phyloP scores from a whole-genome alignment of 1,140 invertebrate species.

The Saccostrea cuccullata region DNA sequence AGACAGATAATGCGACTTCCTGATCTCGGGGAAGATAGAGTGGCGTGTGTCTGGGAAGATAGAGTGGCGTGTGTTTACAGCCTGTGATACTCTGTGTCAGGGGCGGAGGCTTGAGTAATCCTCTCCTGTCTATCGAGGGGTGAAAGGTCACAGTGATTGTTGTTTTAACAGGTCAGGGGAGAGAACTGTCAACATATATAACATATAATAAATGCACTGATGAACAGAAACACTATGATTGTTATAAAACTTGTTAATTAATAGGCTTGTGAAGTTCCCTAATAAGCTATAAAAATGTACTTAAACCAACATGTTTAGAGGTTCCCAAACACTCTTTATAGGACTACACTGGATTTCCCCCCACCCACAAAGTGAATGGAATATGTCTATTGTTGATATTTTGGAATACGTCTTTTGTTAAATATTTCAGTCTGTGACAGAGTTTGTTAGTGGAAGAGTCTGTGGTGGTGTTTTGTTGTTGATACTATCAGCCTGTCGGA shows the following conservation, averaged over 20 bases:
- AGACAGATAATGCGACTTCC: background rate
- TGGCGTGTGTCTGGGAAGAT: background rate
- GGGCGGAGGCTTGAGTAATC: background rate
- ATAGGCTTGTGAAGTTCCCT: background rate
- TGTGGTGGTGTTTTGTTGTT: background rate
- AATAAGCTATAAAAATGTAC: background rate
- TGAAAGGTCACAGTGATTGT: background rate
- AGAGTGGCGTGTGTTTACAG: background rate
- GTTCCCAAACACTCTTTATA: background rate
- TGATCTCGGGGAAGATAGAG: background rate
- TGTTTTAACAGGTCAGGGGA: background rate
- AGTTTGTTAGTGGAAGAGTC: background rate
- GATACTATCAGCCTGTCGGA: constrained; percentile 12
- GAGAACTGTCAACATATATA: constrained; percentile 1
- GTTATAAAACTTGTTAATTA: background rate
- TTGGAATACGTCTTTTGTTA: background rate
- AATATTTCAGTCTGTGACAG: background rate
- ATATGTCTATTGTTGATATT: background rate
- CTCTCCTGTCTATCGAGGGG: background rate
- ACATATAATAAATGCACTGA: background rate
- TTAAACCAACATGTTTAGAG: background rate
- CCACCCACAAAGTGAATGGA: background rate
- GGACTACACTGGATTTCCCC: background rate
- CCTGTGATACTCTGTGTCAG: background rate
- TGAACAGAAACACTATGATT: background rate